phyloP scores from a whole-genome alignment of 2,797 vertebrate species.

The Moxostoma hubbsi region DNA sequence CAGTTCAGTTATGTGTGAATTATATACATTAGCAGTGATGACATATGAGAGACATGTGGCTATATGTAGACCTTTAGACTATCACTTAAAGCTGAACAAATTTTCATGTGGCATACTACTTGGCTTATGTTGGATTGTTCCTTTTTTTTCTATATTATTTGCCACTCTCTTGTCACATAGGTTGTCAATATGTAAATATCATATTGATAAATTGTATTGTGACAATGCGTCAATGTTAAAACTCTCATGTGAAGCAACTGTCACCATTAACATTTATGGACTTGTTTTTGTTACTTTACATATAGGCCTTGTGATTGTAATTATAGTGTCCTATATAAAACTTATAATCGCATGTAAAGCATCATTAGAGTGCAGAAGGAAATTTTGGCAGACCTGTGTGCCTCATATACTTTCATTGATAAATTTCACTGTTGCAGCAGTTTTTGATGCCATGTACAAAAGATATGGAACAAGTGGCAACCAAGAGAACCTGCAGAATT shows the following conservation, averaged over 20 bases:
- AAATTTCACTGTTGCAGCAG: constrained; percentile 6
- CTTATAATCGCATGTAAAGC: constrained; percentile 29
- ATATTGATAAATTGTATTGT: constrained; percentile 37
- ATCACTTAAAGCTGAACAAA: constrained; percentile 27
- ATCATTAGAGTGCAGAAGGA: constrained; percentile 32
- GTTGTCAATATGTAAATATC: constrained; percentile 5
- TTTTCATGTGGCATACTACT: constrained; percentile 9
- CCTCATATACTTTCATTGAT: constrained; percentile 34
- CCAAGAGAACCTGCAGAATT: neutral
- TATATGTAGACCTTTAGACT: constrained; percentile 27
- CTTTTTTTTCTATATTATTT: neutral
- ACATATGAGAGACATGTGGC: constrained; percentile 37
- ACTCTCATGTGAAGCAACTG: constrained; percentile 20
- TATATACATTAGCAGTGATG: constrained; percentile 27
- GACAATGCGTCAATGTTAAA: constrained; percentile 42
- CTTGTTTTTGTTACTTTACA: neutral
- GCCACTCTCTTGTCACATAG: neutral
- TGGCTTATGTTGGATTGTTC: constrained; percentile 14
- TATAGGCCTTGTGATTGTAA: neutral
- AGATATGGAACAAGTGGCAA: constrained; percentile 29
- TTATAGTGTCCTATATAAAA: constrained; percentile 35
- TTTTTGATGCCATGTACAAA: constrained; percentile 25
- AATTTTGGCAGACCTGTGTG: constrained; percentile 38
- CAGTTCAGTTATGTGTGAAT: constrained; percentile 24
- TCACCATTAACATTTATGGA: constrained; percentile 14